A percentile compares a stretch with the other conserved stretches of the same genome.
Conservation (phyloP, 2,113 vertebrate species). For the Coregonus clupeaformis region DNA sequence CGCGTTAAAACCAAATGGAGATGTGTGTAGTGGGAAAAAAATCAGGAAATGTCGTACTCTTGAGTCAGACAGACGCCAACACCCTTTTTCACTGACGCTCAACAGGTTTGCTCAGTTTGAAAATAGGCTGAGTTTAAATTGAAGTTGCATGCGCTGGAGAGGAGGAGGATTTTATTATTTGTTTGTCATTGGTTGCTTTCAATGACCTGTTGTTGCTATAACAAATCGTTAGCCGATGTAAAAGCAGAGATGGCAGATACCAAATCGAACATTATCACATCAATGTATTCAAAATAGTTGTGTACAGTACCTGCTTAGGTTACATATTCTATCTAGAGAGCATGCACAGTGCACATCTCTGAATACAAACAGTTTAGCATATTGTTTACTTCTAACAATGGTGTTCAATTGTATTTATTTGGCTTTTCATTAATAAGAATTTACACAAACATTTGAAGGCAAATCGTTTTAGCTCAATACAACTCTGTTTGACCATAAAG, state of each 20-base stretch:
- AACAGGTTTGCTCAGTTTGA: constrained; percentile 69
- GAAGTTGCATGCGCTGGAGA: background rate
- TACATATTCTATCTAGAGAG: no score
- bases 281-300: no score
- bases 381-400: background rate
- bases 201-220: background rate
- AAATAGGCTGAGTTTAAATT: constrained; percentile 55
- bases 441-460: background rate
- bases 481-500: background rate
- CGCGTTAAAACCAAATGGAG: background rate
- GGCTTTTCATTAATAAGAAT: background rate
- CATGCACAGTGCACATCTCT: no score
- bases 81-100: constrained; percentile 58
- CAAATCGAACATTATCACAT: no score
- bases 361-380: background rate
- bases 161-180: constrained; percentile 10
- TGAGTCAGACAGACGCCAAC: constrained; percentile 44
- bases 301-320: no score
- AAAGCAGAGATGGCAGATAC: no score
- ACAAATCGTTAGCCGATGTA: background rate
- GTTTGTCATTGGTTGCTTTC: constrained; percentile 19
- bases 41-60: constrained; percentile 11
- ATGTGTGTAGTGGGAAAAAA: background rate
- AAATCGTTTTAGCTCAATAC: background rate
- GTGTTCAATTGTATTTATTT: background rate